Conservation (phyloP, 2,113 vertebrate species). For the Aphyosemion australe region DNA sequence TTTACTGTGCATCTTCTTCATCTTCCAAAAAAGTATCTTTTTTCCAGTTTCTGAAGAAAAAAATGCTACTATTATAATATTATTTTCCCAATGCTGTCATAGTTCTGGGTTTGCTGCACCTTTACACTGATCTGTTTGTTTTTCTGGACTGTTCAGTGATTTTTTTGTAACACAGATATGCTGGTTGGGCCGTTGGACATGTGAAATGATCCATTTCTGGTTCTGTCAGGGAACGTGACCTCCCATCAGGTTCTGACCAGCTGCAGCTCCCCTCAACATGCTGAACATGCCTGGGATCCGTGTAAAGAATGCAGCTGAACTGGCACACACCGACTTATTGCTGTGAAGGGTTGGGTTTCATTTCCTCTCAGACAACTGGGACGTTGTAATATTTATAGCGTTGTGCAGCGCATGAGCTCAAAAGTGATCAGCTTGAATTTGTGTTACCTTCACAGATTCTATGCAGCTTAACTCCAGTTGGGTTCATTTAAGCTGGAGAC, state of each 20-base stretch:
- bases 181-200: constrained; percentile 50
- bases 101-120: constrained; percentile 7
- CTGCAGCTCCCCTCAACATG: constrained; percentile 20
- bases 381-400: constrained; percentile 49
- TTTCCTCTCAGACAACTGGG: constrained; percentile 37
- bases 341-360: constrained; percentile 29
- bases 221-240: constrained; percentile 49
- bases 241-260: constrained; percentile 51
- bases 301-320: constrained; percentile 21
- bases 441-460: constrained; percentile 35
- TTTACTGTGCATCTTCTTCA: constrained; percentile 43
- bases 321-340: constrained; percentile 15
- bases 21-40: constrained; percentile 23
- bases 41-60: constrained; percentile 2
- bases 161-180: constrained; percentile 37
- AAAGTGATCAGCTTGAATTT: constrained; percentile 37
- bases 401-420: constrained; percentile 29
- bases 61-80: no score
- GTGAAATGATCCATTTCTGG: constrained; percentile 49
- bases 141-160: constrained; percentile 35
- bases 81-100: no score
- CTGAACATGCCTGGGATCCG: constrained; percentile 5
- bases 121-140: constrained; percentile 53
- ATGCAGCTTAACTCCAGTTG: constrained; percentile 21
- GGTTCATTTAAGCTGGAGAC: constrained; percentile 50